Evolutionary conservation across 2,113 vertebrate genomes (phyloP).

Genomic region (Dasyurus viverrinus): DNA sequence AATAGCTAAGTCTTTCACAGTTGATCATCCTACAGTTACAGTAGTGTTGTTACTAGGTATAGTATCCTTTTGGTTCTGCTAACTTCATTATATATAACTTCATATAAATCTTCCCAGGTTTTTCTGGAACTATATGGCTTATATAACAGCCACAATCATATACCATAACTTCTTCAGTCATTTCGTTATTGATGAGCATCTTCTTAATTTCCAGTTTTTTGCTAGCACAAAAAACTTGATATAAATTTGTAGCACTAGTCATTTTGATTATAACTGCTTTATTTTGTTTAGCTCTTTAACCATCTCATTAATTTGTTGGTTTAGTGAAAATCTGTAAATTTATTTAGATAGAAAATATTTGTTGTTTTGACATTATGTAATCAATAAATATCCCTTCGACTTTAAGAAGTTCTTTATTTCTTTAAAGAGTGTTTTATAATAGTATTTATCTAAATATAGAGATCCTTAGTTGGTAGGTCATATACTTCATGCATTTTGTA

Average conservation of each 20-base stretch:
- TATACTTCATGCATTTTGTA: background rate
- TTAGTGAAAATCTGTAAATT: background rate
- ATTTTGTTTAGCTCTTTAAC: background rate
- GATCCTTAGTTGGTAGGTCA: background rate
- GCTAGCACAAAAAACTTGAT: background rate
- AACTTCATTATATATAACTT: background rate
- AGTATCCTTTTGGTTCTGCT: background rate
- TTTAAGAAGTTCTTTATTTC: background rate
- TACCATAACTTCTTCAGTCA: background rate
- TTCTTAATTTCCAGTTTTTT: background rate
- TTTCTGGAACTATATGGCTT: background rate
- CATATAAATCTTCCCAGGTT: background rate
- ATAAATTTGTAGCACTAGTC: background rate
- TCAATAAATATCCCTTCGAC: background rate
- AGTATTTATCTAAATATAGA: no score
- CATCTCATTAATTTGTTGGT: background rate
- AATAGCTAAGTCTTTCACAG: background rate
- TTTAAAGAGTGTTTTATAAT: background rate
- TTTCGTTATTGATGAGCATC: background rate
- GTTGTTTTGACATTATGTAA: background rate
- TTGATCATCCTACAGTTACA: background rate
- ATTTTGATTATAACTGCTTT: background rate
- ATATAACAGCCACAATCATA: background rate
- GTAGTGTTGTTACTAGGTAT: background rate
- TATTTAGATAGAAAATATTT: background rate